Conservation (phyloP, 2,888 invertebrate genomes). For the Diogma glabrata region DNA sequence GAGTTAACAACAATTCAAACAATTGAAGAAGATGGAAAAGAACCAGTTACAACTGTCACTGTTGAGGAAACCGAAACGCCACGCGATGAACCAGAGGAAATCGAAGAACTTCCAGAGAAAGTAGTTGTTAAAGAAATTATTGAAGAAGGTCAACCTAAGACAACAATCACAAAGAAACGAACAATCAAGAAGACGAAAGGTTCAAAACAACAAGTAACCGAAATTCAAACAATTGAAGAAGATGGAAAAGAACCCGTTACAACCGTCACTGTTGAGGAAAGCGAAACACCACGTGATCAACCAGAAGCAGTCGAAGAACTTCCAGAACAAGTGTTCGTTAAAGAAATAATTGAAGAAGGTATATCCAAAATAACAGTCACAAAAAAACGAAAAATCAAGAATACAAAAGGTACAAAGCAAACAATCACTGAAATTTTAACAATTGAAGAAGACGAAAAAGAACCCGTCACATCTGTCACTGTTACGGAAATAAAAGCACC, state of each 20-base stretch:
- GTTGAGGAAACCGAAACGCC: slow-evolving; percentile 20
- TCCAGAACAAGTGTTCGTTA: slow-evolving; percentile 9
- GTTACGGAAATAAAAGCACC: slow-evolving; percentile 24
- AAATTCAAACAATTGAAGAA: slow-evolving; percentile 24
- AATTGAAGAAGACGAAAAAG: slow-evolving; percentile 31
- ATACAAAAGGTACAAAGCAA: slow-evolving; percentile 28
- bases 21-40: slow-evolving; percentile 24
- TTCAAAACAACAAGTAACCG: slow-evolving; percentile 29
- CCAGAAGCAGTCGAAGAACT: slow-evolving; percentile 19
- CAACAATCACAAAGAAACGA: slow-evolving; percentile 27
- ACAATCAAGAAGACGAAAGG: slow-evolving; percentile 31
- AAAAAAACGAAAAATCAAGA: slow-evolving; percentile 33
- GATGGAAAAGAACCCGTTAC: slow-evolving; percentile 28
- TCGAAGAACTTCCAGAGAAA: slow-evolving; percentile 27
- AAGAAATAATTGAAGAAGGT: slow-evolving; percentile 17
- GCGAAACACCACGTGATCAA: slow-evolving; percentile 22
- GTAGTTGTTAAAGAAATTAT: slow-evolving; percentile 29
- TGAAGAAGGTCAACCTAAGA: slow-evolving; percentile 24
- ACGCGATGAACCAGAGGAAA: slow-evolving; percentile 18
- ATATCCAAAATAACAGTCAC: slow-evolving; percentile 16
- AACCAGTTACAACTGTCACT: slow-evolving; percentile 26
- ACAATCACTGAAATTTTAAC: slow-evolving; percentile 35
- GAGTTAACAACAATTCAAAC: slow-evolving; percentile 29
- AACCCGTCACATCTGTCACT: slow-evolving; percentile 25
- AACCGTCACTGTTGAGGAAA: slow-evolving; percentile 22